Evolutionary conservation across 2,113 vertebrate species (phyloP).

Genomic region (Crotalus viridis): DNA sequence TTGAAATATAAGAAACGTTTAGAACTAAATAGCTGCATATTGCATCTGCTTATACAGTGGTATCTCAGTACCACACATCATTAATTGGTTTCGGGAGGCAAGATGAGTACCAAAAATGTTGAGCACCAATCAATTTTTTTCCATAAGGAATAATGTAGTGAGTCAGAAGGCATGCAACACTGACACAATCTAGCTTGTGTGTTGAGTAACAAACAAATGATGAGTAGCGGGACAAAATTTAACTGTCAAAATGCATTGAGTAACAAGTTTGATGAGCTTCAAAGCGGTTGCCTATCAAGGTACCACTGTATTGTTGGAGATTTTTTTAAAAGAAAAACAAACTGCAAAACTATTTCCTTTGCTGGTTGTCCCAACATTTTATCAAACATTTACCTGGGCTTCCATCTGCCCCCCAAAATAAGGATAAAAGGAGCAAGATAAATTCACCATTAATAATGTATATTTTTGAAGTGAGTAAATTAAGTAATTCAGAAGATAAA

Average conservation of each 20-base stretch:
- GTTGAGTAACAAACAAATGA: no score
- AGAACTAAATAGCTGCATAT: background rate
- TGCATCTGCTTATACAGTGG: background rate
- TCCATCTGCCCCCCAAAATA: background rate
- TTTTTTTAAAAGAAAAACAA: background rate
- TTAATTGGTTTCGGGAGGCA: no score
- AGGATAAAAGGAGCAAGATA: background rate
- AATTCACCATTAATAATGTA: background rate
- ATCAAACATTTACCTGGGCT: constrained; percentile 9
- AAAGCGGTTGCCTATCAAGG: no score
- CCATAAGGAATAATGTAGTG: no score
- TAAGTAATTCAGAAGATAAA: background rate
- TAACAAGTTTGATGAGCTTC: no score
- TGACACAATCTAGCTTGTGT: no score
- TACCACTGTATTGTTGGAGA: background rate
- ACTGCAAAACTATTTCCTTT: background rate
- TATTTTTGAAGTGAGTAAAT: background rate
- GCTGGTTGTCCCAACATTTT: background rate
- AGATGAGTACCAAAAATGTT: no score
- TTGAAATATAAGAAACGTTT: background rate
- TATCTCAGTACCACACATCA: no score
- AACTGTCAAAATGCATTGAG: no score
- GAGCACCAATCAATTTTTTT: no score
- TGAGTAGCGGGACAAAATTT: no score
- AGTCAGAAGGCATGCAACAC: no score